These are phyloP conservation scores for Campoletis raptor DNA, from an alignment of 2,888 invertebrate species.

Conservation along the genomic window DNA sequence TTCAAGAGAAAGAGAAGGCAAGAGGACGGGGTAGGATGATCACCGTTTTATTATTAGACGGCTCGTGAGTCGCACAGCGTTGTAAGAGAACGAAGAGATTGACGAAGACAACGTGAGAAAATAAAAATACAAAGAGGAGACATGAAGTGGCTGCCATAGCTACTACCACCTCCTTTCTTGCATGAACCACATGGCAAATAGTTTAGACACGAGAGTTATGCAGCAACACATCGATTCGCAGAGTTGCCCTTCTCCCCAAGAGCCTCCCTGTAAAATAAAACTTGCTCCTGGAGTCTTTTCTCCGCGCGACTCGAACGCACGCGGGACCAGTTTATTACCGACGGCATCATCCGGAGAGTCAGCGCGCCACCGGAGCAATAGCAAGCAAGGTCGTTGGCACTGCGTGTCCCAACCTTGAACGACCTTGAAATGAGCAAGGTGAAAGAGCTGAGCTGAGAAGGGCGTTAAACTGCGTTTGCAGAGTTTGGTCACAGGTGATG, in stretches of 20 bases:
- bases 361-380: slow-evolving; percentile 25
- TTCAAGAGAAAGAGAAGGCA: slow-evolving; percentile 60
- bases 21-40: slow-evolving; percentile 59
- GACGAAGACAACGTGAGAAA: slow-evolving; percentile 50
- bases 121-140: slow-evolving; percentile 44
- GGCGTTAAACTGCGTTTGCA: slow-evolving; percentile 34
- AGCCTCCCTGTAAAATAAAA: slow-evolving; percentile 43
- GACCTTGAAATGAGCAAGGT: slow-evolving; percentile 75
- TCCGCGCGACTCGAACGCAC: slow-evolving; percentile 27
- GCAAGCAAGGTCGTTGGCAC: slow-evolving; percentile 74
- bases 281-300: slow-evolving; percentile 51
- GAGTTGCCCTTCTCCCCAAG: slow-evolving; percentile 41
- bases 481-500: slow-evolving; percentile 47
- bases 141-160: slow-evolving; percentile 24
- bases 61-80: slow-evolving; percentile 42
- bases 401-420: slow-evolving; percentile 76
- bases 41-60: slow-evolving; percentile 77
- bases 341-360: slow-evolving; percentile 43
- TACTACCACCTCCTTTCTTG: slow-evolving; percentile 52
- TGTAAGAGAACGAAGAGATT: slow-evolving; percentile 42
- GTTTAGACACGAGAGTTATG: slow-evolving; percentile 35
- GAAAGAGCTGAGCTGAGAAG: slow-evolving; percentile 46
- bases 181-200: slow-evolving; percentile 46
- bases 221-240: slow-evolving; percentile 50
- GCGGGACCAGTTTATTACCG: slow-evolving; percentile 71